Evolutionary conservation across 2,113 vertebrate species (phyloP), one percentile per base, ranked within the genome.

Genomic region (Pao palembangensis): DNA sequence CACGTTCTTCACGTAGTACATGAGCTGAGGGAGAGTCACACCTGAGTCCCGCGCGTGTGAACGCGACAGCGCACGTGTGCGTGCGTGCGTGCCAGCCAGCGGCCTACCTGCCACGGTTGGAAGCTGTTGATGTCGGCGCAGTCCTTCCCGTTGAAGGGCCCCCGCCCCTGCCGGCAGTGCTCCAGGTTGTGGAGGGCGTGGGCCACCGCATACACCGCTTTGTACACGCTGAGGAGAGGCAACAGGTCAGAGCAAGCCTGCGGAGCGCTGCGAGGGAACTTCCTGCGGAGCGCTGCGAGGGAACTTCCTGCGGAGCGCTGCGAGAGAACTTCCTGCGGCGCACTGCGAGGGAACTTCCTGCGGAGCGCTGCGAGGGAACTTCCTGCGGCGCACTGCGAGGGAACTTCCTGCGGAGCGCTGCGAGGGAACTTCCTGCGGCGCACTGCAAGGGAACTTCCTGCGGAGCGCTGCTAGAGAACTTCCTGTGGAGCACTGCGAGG

Each of bases 171-270:
- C 38, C 52, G 3, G 53, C 93, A 95, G 52, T 73, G 43, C 46
- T 90, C 89, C 64, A 94, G 76, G 51, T 82, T 67, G 76, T 94
- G 91, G 44, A 94, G 73, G 6, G 92, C 91, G 1, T 92, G 17
- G 3, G 93, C 93, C 76, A 96, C 90, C 1, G 90, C 84, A 20
- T 93, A 94, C 53, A 95, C 91, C 0, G 93, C 85, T 75, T 94
- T 93, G 61, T 92, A 93, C 12, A 94, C 93, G 18, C 93, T 94
- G 59, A 15, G 0, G n/a, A 41, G 47, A 63, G 2, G 50, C 23
- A 44, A 7, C 2, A 28, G 1, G 25, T 28, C 25, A 28, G 23
- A 5, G 23, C 23, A n/a, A n/a, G n/a, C n/a, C n/a, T n/a, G n/a
- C n/a, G n/a, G n/a, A n/a, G n/a, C n/a, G n/a, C n/a, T n/a, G n/a